Conservation (phyloP, 2,113 vertebrate species). For the Montifringilla adamsi region DNA sequence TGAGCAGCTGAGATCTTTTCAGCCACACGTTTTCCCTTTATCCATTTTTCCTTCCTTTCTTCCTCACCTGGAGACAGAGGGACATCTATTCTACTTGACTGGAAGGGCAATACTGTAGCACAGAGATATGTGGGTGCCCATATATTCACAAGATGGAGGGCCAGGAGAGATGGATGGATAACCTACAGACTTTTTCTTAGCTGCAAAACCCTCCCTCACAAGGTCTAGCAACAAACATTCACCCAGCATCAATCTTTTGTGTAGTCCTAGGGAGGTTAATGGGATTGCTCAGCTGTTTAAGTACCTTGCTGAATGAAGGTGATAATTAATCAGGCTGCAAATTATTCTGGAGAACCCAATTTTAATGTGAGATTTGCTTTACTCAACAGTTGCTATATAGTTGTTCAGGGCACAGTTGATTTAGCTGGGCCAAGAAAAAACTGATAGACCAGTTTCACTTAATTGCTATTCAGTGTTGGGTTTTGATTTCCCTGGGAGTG, state of each 20-base stretch:
- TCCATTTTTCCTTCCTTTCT: neutral
- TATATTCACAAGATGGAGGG: neutral
- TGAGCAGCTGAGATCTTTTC: neutral
- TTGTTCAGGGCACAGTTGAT: neutral
- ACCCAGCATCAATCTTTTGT: neutral
- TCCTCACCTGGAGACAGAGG: neutral
- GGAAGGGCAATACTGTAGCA: neutral
- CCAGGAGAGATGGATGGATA: neutral
- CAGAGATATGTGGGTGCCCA: neutral
- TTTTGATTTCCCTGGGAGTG: neutral
- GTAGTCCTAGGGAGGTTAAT: neutral
- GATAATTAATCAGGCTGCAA: slow-evolving; percentile 16
- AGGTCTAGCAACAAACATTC: neutral
- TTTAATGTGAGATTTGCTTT: slow-evolving; percentile 18
- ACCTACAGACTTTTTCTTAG: neutral
- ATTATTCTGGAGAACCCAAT: slow-evolving; percentile 47
- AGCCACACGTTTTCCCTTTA: neutral
- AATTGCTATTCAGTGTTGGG: neutral
- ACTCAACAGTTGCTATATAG: neutral
- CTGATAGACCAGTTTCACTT: neutral
- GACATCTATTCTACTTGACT: neutral
- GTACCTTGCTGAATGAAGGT: neutral
- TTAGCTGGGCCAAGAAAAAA: slow-evolving; percentile 5
- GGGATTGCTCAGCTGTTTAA: slow-evolving; percentile 23
- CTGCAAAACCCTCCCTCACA: neutral